Percentiles rank a stretch among this genome's conserved stretches.
These are phyloP conservation scores for Heliconius cydno DNA, from an alignment of 2,888 invertebrate genomes.

Conservation along the genomic window DNA sequence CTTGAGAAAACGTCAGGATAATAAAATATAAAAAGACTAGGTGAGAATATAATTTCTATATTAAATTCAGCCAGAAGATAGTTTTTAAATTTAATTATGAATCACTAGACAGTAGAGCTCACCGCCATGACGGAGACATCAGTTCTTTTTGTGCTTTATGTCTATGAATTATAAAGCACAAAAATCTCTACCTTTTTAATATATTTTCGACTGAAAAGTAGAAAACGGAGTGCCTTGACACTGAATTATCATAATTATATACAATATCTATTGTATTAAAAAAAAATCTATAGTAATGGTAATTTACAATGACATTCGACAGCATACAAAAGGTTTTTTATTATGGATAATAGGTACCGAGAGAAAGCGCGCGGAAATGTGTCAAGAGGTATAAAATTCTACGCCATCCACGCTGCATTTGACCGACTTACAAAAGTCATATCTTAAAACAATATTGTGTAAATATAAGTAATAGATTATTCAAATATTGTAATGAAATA, in stretches of 20 bases:
- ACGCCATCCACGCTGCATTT: slow-evolving; percentile 10
- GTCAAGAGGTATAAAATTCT: slow-evolving; percentile 22
- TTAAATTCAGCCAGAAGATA: too few species aligned
- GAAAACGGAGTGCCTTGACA: not conserved
- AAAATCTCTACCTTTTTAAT: too few species aligned
- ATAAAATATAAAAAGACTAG: too few species aligned
- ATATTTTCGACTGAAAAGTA: not conserved
- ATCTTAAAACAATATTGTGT: not conserved
- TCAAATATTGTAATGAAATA: too few species aligned
- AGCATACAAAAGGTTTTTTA: not conserved
- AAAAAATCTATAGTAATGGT: not conserved
- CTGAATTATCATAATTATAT: not conserved
- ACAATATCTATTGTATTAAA: not conserved
- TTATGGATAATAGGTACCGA: slow-evolving; percentile 17
- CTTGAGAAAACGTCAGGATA: too few species aligned
- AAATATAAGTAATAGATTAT: slow-evolving; percentile 4
- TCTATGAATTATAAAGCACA: too few species aligned
- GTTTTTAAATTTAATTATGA: too few species aligned
- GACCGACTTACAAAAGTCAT: slow-evolving; percentile 17
- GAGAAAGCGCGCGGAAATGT: slow-evolving; percentile 15
- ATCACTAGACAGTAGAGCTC: too few species aligned
- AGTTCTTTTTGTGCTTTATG: too few species aligned
- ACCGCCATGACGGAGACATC: too few species aligned
- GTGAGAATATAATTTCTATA: too few species aligned
- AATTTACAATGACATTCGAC: slow-evolving; percentile 6